Conservation (phyloP, 2,113 vertebrate genomes). For the Ameiurus melas region DNA sequence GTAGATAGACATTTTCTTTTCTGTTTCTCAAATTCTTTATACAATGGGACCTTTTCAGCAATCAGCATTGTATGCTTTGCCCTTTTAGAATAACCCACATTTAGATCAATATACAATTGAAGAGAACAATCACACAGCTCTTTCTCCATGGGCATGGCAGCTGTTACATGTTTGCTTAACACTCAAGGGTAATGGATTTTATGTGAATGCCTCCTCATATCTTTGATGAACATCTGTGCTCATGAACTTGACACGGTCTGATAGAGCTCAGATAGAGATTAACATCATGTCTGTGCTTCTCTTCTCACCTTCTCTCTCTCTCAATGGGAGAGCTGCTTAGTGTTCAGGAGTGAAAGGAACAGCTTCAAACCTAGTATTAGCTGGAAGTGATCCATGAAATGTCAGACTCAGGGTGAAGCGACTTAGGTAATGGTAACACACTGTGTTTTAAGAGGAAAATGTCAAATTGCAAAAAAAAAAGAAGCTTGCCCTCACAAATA, state of each 20-base stretch:
- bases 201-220: background rate
- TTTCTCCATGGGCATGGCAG: background rate
- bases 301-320: slow-evolving; percentile 4
- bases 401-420: background rate
- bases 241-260: slow-evolving; percentile 7
- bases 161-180: background rate
- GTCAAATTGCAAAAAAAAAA: slow-evolving; percentile 9
- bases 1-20: background rate
- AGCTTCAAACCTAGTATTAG: background rate
- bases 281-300: background rate
- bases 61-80: background rate
- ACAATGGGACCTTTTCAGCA: background rate
- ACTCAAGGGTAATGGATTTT: background rate
- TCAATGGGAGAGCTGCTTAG: background rate
- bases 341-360: background rate
- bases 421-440: slow-evolving; percentile 8
- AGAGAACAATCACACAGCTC: background rate
- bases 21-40: background rate
- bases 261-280: slow-evolving; percentile 10
- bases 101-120: background rate
- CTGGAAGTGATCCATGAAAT: slow-evolving; percentile 4
- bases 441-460: slow-evolving; percentile 24
- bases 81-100: background rate
- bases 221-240: slow-evolving; percentile 22
- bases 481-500: background rate